A percentile compares a stretch with the other conserved stretches of the same genome.
These are phyloP conservation scores for Busseola fusca DNA, from an alignment of 2,888 invertebrate genomes.

Conservation along the genomic window DNA sequence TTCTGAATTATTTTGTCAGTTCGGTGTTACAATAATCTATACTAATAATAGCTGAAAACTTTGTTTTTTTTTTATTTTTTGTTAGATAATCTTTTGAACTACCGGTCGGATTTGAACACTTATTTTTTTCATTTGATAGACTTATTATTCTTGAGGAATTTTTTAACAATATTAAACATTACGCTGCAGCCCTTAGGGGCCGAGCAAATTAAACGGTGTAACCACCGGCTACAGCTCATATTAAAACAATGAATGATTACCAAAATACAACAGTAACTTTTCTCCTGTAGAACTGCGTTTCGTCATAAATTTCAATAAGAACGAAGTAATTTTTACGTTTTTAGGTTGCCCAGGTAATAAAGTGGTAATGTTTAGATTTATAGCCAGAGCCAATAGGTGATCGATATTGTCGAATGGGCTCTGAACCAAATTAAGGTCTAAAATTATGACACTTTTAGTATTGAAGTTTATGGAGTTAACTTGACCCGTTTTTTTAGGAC, in stretches of 20 bases:
- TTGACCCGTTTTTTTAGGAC: slow-evolving; percentile 8
- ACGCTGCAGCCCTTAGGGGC: neutral
- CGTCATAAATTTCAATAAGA: slow-evolving; percentile 24
- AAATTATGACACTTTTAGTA: slow-evolving; percentile 39
- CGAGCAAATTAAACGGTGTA: neutral
- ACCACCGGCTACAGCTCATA: neutral
- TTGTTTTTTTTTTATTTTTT: too few species aligned
- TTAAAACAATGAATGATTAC: neutral
- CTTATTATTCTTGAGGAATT: too few species aligned
- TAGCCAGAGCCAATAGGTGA: slow-evolving; percentile 8
- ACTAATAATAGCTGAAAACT: too few species aligned
- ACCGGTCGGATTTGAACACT: too few species aligned
- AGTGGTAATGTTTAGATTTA: slow-evolving; percentile 26
- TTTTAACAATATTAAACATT: too few species aligned
- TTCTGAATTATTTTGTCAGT: too few species aligned
- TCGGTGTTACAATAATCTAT: too few species aligned
- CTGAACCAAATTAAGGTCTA: slow-evolving; percentile 23
- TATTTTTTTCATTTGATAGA: too few species aligned
- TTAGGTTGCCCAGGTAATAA: slow-evolving; percentile 24
- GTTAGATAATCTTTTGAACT: too few species aligned
- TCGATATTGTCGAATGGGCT: slow-evolving; percentile 7
- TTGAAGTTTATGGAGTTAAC: slow-evolving; percentile 21
- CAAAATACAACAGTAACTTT: neutral
- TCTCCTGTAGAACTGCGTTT: neutral
- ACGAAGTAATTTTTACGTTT: slow-evolving; percentile 10